Evolutionary conservation across 2,888 invertebrate genomes (phyloP).

Genomic region (Polyommatus icarus): DNA sequence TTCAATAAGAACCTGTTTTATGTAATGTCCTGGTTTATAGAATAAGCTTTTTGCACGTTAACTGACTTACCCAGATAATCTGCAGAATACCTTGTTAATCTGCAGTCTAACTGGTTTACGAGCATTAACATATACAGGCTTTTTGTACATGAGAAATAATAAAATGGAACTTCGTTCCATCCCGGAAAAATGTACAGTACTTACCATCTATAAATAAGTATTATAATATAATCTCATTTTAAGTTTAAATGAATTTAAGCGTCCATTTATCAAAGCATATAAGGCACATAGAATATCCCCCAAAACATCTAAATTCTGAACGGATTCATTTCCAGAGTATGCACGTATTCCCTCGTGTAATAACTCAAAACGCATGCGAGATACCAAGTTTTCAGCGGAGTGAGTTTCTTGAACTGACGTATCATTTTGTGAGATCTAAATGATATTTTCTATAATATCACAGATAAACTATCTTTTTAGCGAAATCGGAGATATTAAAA

Average conservation of each 20-base stretch:
- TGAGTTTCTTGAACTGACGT: constrained; percentile 13
- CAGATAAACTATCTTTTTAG: not conserved
- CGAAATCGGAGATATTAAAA: not conserved
- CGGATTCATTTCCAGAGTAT: constrained; percentile 15
- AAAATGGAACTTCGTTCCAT: too few relatives aligned
- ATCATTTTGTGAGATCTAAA: not conserved
- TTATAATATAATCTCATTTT: not conserved
- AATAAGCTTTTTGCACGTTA: too few relatives aligned
- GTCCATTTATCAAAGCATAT: not conserved
- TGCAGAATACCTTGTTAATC: too few relatives aligned
- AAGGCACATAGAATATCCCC: not conserved
- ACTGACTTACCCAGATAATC: too few relatives aligned
- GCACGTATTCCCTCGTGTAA: constrained; percentile 17
- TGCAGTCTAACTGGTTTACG: too few relatives aligned
- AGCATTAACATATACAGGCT: too few relatives aligned
- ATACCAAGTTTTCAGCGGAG: not conserved
- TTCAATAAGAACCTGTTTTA: too few relatives aligned
- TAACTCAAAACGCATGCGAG: constrained; percentile 11
- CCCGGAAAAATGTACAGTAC: too few relatives aligned
- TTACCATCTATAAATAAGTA: too few relatives aligned
- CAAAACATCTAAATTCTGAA: not conserved
- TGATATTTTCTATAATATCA: not conserved
- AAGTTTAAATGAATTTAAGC: not conserved
- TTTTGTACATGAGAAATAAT: too few relatives aligned
- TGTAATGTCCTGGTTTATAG: too few relatives aligned